A percentile compares a stretch with the other conserved stretches of the same genome.
These are phyloP conservation scores for Falco cherrug DNA, from an alignment of 2,797 vertebrate genomes.

Conservation along the genomic window DNA sequence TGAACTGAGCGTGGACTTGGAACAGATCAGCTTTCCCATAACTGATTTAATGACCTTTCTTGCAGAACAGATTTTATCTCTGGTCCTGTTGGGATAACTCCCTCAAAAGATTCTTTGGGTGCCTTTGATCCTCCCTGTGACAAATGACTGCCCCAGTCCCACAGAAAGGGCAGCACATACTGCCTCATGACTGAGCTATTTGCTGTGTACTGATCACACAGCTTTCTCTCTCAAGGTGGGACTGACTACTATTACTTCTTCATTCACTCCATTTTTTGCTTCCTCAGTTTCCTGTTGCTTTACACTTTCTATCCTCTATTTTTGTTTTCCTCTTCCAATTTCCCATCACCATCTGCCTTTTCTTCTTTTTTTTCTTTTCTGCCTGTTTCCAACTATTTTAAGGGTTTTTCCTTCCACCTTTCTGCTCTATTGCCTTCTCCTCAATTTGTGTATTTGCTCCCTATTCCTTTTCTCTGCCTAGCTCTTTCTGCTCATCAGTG, in stretches of 20 bases:
- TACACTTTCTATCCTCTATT: background rate
- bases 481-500: background rate
- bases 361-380: background rate
- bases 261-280: background rate
- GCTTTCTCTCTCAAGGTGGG: background rate
- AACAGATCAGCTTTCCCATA: background rate
- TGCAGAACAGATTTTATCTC: background rate
- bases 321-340: background rate
- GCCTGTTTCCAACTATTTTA: background rate
- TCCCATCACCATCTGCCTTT: fast-evolving
- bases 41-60: background rate
- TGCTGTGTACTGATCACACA: background rate
- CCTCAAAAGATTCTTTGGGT: background rate
- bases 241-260: background rate
- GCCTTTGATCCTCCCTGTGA: background rate
- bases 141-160: background rate
- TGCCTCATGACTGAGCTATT: background rate
- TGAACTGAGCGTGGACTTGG: background rate
- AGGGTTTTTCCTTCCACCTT: fast-evolving
- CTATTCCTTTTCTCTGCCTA: background rate
- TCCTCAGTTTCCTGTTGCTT: background rate
- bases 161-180: background rate
- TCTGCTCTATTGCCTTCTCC: background rate
- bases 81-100: background rate
- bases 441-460: background rate